Evolutionary conservation across 2,888 invertebrate species (phyloP).

Genomic region (Andrena bucephala): DNA sequence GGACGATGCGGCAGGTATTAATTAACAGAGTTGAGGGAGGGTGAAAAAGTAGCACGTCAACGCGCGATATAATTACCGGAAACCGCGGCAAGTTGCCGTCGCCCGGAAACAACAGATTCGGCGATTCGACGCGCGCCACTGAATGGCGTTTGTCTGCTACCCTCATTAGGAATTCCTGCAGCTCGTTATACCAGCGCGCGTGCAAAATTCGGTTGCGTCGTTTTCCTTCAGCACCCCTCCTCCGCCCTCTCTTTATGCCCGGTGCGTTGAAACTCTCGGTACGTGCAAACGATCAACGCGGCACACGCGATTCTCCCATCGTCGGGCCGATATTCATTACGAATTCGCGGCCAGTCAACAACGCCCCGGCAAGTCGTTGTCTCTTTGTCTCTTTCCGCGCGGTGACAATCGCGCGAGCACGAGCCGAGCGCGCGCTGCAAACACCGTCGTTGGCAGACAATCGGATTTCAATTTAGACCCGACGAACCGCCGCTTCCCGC

Average conservation of each 20-base stretch:
- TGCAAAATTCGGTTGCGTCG: slow-evolving; percentile 40
- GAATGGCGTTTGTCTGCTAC: slow-evolving; percentile 45
- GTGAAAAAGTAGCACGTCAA: slow-evolving; percentile 44
- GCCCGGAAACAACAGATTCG: slow-evolving; percentile 43
- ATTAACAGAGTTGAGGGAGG: slow-evolving; percentile 30
- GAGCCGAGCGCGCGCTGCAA: slow-evolving; percentile 52
- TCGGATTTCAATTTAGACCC: slow-evolving; percentile 83
- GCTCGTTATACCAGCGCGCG: slow-evolving; percentile 57
- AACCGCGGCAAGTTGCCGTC: slow-evolving; percentile 41
- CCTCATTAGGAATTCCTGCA: slow-evolving; percentile 63
- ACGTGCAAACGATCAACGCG: slow-evolving; percentile 45
- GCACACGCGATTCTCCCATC: not conserved
- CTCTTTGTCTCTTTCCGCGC: slow-evolving; percentile 54
- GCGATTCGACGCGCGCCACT: slow-evolving; percentile 47
- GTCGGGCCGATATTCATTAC: slow-evolving; percentile 63
- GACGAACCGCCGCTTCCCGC: slow-evolving; percentile 79
- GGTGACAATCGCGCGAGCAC: slow-evolving; percentile 64
- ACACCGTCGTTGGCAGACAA: slow-evolving; percentile 78
- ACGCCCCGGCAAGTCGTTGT: slow-evolving; percentile 56
- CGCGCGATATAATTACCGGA: slow-evolving; percentile 56
- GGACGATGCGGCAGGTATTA: slow-evolving; percentile 28
- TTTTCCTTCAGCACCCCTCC: slow-evolving; percentile 28
- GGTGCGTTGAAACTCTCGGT: slow-evolving; percentile 33
- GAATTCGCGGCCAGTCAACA: slow-evolving; percentile 66
- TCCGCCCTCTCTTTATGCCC: not conserved